phyloP scores from a whole-genome alignment of 2,113 vertebrate species.

The Bambusicola thoracicus region DNA sequence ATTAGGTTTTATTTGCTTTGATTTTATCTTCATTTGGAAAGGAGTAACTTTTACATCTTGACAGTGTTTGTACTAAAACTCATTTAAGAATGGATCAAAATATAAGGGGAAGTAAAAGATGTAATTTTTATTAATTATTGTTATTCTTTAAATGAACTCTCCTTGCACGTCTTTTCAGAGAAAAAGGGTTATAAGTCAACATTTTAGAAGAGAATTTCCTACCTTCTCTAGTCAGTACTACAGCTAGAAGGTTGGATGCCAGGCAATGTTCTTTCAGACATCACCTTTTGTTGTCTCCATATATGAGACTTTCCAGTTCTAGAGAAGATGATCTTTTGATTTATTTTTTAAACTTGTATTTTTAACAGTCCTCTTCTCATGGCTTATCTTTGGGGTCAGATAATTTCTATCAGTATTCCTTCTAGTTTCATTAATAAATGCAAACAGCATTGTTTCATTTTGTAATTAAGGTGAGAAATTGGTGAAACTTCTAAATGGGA shows the following conservation, averaged over 20 bases:
- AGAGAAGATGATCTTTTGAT: not conserved
- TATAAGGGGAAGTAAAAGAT: not conserved
- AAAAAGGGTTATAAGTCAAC: not conserved
- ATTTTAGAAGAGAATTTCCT: not conserved
- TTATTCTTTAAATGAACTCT: not conserved
- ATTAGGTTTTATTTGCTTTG: not conserved
- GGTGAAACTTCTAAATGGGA: not conserved
- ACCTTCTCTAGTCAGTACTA: not conserved
- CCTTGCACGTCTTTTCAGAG: not conserved
- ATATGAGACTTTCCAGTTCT: not conserved
- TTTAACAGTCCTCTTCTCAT: constrained; percentile 24
- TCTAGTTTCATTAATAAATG: not conserved
- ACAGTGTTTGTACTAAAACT: not conserved
- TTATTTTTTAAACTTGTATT: constrained; percentile 7
- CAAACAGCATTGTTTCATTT: not conserved
- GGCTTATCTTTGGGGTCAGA: constrained; percentile 47
- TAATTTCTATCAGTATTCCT: constrained; percentile 61
- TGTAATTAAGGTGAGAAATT: not conserved
- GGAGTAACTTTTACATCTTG: not conserved
- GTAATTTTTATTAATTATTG: not conserved
- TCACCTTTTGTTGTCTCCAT: not conserved
- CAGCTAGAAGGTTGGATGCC: not conserved
- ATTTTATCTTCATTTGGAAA: not conserved
- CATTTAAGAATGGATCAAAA: not conserved
- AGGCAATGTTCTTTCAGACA: not conserved